Evolutionary conservation across 2,113 vertebrate genomes (phyloP).

Genomic region (Chaenocephalus aceratus): DNA sequence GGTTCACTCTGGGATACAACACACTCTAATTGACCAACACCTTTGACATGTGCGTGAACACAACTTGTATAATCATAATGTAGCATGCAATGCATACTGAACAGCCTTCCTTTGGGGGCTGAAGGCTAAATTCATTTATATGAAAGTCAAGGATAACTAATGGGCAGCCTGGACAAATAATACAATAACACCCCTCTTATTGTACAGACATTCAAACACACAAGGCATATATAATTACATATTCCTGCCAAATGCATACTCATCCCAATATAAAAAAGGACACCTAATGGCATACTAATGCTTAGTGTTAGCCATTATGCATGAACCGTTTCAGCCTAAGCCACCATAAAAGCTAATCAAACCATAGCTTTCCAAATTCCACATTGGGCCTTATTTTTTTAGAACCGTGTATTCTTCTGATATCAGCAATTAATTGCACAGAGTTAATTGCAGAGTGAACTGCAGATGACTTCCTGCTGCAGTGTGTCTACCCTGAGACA

Average conservation of each 20-base stretch:
- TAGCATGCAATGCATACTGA: slow-evolving; percentile 44
- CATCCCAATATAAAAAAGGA: slow-evolving; percentile 54
- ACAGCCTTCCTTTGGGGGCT: slow-evolving; percentile 40
- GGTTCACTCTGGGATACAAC: slow-evolving; percentile 16
- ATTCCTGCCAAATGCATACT: slow-evolving; percentile 56
- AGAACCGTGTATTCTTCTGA: slow-evolving; percentile 63
- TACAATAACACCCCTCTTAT: slow-evolving; percentile 48
- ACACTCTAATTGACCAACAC: slow-evolving; percentile 39
- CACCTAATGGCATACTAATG: slow-evolving; percentile 75
- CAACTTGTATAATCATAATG: slow-evolving; percentile 39
- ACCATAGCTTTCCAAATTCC: slow-evolving; percentile 63
- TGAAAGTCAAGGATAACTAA: slow-evolving; percentile 76
- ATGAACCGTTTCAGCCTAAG: slow-evolving; percentile 66
- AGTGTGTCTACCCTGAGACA: slow-evolving; percentile 32
- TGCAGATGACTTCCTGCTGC: slow-evolving; percentile 67
- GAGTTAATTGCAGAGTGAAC: slow-evolving; percentile 76
- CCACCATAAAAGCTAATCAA: slow-evolving; percentile 74
- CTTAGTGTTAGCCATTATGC: slow-evolving; percentile 68
- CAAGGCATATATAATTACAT: slow-evolving; percentile 64
- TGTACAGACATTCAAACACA: slow-evolving; percentile 54
- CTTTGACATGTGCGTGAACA: slow-evolving; percentile 53
- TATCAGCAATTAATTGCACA: slow-evolving; percentile 70
- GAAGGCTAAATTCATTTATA: slow-evolving; percentile 70
- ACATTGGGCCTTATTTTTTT: slow-evolving; percentile 55
- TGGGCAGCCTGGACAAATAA: slow-evolving; percentile 57